Evolutionary conservation across 2,888 invertebrate genomes (phyloP).

Genomic region (Melitaea athalia): DNA sequence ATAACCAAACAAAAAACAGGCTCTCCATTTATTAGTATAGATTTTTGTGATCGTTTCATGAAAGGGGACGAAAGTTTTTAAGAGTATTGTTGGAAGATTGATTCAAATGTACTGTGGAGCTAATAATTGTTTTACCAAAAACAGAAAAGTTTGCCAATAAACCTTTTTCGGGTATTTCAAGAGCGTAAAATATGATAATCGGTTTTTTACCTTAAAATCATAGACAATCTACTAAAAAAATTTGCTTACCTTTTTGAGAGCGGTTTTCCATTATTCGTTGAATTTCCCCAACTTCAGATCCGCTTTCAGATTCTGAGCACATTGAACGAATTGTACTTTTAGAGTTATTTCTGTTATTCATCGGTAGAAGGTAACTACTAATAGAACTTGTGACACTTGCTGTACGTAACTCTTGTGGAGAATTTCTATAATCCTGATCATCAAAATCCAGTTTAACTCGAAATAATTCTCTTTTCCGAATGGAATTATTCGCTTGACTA

Average conservation of each 20-base stretch:
- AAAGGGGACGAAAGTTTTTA: no score
- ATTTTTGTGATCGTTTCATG: no score
- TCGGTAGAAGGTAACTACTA: conserved; percentile 46
- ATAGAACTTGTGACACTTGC: conserved; percentile 58
- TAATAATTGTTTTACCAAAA: no score
- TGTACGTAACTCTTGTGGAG: conserved; percentile 65
- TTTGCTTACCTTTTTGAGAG: conserved; percentile 46
- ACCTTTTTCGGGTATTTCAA: no score
- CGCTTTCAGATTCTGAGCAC: conserved; percentile 85
- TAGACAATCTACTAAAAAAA: not conserved
- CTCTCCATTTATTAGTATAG: no score
- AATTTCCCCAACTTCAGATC: conserved; percentile 88
- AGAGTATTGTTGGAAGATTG: no score
- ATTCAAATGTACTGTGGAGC: no score
- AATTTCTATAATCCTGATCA: conserved; percentile 41
- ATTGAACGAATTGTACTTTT: conserved; percentile 49
- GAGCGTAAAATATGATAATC: no score
- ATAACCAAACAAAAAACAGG: no score
- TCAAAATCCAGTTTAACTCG: conserved; percentile 9
- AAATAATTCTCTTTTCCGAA: conserved; percentile 13
- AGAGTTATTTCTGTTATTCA: conserved; percentile 49
- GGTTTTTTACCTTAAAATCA: no score
- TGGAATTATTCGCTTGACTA: not conserved
- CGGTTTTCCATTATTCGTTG: conserved; percentile 82
- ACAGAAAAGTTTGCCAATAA: no score